Evolutionary conservation across 2,888 invertebrate species (phyloP).

Genomic region (Troides helena): DNA sequence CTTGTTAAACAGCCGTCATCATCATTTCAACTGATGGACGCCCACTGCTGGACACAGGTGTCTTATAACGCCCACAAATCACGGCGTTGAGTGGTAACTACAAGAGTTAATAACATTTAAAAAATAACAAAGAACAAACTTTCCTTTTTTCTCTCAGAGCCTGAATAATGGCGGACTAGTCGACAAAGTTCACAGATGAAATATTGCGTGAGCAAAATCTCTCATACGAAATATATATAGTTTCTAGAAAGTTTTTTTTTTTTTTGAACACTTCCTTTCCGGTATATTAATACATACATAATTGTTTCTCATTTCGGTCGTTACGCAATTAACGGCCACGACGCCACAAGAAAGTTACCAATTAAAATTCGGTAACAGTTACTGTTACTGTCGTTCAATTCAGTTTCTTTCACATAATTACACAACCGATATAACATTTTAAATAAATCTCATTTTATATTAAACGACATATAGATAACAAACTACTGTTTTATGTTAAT

Average conservation of each 20-base stretch:
- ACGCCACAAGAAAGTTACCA: slow-evolving; percentile 66
- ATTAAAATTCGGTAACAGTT: slow-evolving; percentile 65
- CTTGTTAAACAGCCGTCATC: too few species aligned
- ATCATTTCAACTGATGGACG: too few species aligned
- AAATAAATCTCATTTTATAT: neutral
- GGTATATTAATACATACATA: slow-evolving; percentile 71
- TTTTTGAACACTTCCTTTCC: slow-evolving; percentile 57
- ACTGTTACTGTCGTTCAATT: slow-evolving; percentile 34
- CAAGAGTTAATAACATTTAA: neutral
- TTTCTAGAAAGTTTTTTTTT: slow-evolving; percentile 59
- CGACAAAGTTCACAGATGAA: slow-evolving; percentile 27
- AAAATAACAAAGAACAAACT: slow-evolving; percentile 9
- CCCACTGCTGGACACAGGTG: too few species aligned
- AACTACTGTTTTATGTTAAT: too few species aligned
- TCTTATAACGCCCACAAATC: too few species aligned
- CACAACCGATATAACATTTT: slow-evolving; percentile 26
- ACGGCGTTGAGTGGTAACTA: too few species aligned
- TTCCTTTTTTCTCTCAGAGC: slow-evolving; percentile 20
- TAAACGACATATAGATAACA: too few species aligned
- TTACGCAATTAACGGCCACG: slow-evolving; percentile 60
- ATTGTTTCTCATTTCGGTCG: slow-evolving; percentile 68
- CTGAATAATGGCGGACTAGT: slow-evolving; percentile 11
- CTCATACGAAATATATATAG: slow-evolving; percentile 46
- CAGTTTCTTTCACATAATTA: slow-evolving; percentile 30
- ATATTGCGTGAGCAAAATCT: slow-evolving; percentile 60